Conservation (phyloP, 2,888 invertebrate species). For the Tetranychus piercei region DNA sequence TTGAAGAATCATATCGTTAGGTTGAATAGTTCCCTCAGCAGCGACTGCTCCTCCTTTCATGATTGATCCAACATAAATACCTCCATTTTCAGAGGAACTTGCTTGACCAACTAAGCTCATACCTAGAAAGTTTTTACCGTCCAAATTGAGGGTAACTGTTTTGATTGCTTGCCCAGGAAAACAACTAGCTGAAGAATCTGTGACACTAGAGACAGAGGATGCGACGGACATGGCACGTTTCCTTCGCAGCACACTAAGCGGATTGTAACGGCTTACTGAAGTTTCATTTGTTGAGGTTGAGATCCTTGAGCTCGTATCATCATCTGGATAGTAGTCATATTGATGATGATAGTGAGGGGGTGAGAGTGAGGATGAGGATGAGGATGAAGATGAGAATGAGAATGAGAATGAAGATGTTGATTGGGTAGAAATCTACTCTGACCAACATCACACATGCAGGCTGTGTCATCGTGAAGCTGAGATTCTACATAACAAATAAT, state of each 20-base stretch:
- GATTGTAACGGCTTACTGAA: constrained; percentile 48
- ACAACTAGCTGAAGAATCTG: constrained; percentile 96
- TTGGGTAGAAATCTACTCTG: background rate
- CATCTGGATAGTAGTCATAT: constrained; percentile 21
- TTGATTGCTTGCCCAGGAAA: constrained; percentile 53
- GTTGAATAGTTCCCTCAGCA: constrained; percentile 90
- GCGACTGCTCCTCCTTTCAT: constrained; percentile 99
- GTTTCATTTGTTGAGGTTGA: constrained; percentile 43
- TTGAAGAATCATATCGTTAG: constrained; percentile 99
- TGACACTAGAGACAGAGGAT: constrained; percentile 93
- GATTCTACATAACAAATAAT: constrained; percentile 90
- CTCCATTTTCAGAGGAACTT: constrained; percentile 67
- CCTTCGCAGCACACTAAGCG: constrained; percentile 39
- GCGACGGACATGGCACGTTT: constrained; percentile 31
- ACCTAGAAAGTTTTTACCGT: constrained; percentile 85
- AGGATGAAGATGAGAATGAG: constrained; percentile 33
- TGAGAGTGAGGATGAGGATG: constrained; percentile 40
- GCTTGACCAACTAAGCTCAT: constrained; percentile 90
- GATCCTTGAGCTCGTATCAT: constrained; percentile 29
- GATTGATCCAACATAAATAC: constrained; percentile 96
- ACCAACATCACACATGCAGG: background rate
- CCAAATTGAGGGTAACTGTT: constrained; percentile 90
- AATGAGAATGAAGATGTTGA: background rate
- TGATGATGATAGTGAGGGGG: constrained; percentile 86
- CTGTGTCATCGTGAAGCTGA: constrained; percentile 40